Conservation (phyloP, 2,797 vertebrate genomes). For the Agapornis canus region DNA sequence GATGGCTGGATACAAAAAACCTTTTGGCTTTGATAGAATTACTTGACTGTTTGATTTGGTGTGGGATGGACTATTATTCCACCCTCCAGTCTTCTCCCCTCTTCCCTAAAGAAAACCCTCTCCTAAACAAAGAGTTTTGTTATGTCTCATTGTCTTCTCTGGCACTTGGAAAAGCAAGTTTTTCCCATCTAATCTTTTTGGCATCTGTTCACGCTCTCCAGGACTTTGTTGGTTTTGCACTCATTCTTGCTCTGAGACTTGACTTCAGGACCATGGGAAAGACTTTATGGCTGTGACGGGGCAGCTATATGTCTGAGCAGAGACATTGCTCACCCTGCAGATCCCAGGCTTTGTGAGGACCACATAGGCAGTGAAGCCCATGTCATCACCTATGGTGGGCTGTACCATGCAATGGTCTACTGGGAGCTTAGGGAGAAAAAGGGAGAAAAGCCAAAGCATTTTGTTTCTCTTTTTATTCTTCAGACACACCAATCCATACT, state of each 20-base stretch:
- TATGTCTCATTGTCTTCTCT: slow-evolving; percentile 55
- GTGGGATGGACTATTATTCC: not conserved
- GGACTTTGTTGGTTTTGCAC: slow-evolving; percentile 10
- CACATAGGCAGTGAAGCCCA: not conserved
- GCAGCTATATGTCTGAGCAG: not conserved
- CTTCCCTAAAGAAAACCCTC: slow-evolving; percentile 14
- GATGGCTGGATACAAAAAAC: not conserved
- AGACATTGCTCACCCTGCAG: not conserved
- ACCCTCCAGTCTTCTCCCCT: not conserved
- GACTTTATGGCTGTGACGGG: not conserved
- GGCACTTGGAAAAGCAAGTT: not conserved
- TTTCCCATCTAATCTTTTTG: slow-evolving; percentile 31
- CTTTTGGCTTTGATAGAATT: not conserved
- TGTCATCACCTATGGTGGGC: not conserved
- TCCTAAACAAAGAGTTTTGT: slow-evolving; percentile 24
- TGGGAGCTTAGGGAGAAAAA: not conserved
- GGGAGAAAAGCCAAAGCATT: not conserved
- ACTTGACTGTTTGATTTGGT: not conserved
- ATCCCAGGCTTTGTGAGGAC: not conserved
- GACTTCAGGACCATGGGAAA: slow-evolving; percentile 51
- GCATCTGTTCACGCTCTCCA: not conserved
- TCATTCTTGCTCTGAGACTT: slow-evolving; percentile 3
- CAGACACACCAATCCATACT: not conserved
- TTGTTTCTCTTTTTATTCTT: not conserved
- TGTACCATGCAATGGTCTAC: not conserved